phyloP scores from a whole-genome alignment of 1,140 invertebrate species.

The Luehdorfia chinensis region DNA sequence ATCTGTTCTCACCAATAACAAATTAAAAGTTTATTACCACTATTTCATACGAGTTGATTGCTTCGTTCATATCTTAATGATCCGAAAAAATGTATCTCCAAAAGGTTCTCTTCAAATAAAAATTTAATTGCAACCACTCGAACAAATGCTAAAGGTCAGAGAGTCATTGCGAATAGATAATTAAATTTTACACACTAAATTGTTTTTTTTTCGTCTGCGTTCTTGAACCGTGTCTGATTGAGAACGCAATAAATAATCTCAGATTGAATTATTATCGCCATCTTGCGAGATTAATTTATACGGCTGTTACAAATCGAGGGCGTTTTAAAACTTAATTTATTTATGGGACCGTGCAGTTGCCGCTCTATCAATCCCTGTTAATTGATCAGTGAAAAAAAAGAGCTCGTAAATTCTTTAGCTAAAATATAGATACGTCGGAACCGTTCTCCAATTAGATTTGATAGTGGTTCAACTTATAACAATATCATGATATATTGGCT shows the following conservation, averaged over 20 bases:
- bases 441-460: slow-evolving; percentile 13
- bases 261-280: slow-evolving; percentile 33
- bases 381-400: slow-evolving; percentile 15
- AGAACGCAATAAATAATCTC: slow-evolving; percentile 16
- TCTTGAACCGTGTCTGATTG: not conserved
- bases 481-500: slow-evolving; percentile 4
- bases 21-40: no score
- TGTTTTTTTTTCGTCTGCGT: slow-evolving; percentile 7
- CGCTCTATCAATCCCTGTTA: slow-evolving; percentile 7
- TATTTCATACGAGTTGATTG: no score
- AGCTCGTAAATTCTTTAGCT: slow-evolving; percentile 15
- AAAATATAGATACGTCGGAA: slow-evolving; percentile 9
- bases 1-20: no score
- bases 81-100: not conserved
- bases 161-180: slow-evolving; percentile 2
- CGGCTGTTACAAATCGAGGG: slow-evolving; percentile 28
- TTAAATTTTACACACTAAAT: not conserved
- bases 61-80: no score
- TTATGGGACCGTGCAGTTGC: slow-evolving; percentile 23
- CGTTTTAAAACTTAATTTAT: slow-evolving; percentile 41
- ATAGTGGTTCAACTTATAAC: slow-evolving; percentile 1
- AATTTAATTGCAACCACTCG: not conserved
- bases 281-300: slow-evolving; percentile 48
- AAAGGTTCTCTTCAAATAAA: not conserved
- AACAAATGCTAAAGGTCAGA: slow-evolving; percentile 4